Evolutionary conservation across 2,888 invertebrate species (phyloP), one percentile per base, ranked within the genome.

Genomic region (Diaprepes abbreviatus): DNA sequence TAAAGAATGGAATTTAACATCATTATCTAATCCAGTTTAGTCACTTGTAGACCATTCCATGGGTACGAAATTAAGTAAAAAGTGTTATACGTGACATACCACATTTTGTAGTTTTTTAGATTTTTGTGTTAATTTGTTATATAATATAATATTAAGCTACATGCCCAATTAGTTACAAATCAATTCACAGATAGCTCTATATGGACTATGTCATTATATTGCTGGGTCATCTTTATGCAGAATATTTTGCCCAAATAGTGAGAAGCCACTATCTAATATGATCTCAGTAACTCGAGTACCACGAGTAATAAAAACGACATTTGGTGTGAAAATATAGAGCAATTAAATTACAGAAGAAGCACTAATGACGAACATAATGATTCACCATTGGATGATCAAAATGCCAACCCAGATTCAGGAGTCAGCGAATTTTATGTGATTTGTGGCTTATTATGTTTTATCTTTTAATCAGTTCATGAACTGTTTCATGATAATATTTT

Each of bases 331-430:
- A 43, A 43, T 43, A 43, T 12, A 10, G 43, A 43, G 12, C 7
- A 43, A 43, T 12, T 12, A 12, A 43, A 10, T 43, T 5, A 43
- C 43, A 43, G 9, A 43, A 43, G 10, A 2, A 12, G 43, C 43
- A 2, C 43, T n/a, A 43, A 43, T 43, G 43, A 43, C 12, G 43
- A 43, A 12, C 43, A 43, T 2, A 43, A 12, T 10, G 43, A 43
- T 43, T 43, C 43, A 43, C 21, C 43, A 43, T 43, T 43, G 5
- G 17, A 43, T 43, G 43, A 43, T 43, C 43, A 43, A 43, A 12
- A 43, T 43, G 43, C 43, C 12, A 43, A 43, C 21, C 43, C 43
- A 43, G 17, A 43, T 43, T 43, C 43, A n/a, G 17, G 10, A 12
- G 43, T 43, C 4, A 43, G 43, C 12, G 43, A 43, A n/a, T 43